Evolutionary conservation across 2,888 invertebrate species (phyloP).

Genomic region (Cetonia aurata): DNA sequence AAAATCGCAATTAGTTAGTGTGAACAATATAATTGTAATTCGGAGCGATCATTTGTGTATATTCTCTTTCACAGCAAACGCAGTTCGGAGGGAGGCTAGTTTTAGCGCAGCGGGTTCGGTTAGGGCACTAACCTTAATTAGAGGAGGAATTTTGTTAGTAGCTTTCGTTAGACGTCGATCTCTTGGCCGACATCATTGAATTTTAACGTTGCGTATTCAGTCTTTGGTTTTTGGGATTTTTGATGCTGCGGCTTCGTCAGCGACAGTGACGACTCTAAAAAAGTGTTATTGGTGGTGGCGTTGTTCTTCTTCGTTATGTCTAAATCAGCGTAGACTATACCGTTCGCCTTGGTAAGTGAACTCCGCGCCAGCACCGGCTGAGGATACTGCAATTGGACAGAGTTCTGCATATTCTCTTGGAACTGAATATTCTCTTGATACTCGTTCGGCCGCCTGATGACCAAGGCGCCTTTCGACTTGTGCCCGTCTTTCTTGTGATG

Average conservation of each 20-base stretch:
- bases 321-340: conserved; percentile 67
- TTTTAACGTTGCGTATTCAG: conserved; percentile 76
- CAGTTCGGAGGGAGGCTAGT: no score
- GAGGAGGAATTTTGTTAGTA: conserved; percentile 52
- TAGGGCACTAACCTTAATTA: conserved; percentile 57
- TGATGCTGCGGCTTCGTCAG: conserved; percentile 53
- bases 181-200: conserved; percentile 78
- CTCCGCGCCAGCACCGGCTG: conserved; percentile 61
- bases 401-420: conserved; percentile 62
- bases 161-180: conserved; percentile 73
- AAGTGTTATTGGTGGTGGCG: conserved; percentile 54
- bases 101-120: no score
- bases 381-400: conserved; percentile 65
- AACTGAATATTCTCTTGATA: conserved; percentile 62
- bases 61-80: neutral
- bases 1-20: conserved; percentile 13
- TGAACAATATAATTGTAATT: conserved; percentile 42
- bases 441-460: conserved; percentile 61
- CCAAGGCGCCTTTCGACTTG: conserved; percentile 63
- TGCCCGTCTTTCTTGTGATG: conserved; percentile 58
- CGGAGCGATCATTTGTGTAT: conserved; percentile 38
- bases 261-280: conserved; percentile 43
- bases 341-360: conserved; percentile 60
- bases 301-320: conserved; percentile 63
- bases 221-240: conserved; percentile 65